phyloP scores from a whole-genome alignment of 2,797 vertebrate species.

The Hoplostethus atlanticus region DNA sequence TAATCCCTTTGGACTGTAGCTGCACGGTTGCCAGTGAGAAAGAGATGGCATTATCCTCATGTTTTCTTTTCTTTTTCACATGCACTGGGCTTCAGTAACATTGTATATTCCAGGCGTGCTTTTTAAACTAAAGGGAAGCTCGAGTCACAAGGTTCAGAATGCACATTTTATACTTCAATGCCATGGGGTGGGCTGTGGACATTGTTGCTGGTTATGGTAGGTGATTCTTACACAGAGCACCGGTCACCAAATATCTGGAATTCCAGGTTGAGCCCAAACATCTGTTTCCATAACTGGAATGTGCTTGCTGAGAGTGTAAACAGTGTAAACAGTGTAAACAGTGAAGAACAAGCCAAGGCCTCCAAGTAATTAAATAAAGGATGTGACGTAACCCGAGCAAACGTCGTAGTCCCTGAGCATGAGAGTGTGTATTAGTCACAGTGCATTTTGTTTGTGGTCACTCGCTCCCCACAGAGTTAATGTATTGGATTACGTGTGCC shows the following conservation, averaged over 20 bases:
- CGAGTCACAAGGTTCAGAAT: conserved; percentile 38
- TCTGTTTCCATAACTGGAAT: background rate
- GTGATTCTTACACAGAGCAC: background rate
- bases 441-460: background rate
- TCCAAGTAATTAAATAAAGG: background rate
- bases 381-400: background rate
- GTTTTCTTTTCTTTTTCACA: conserved; percentile 53
- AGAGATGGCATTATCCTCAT: conserved; percentile 59
- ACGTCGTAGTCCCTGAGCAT: background rate
- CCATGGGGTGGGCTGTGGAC: background rate
- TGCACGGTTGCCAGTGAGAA: conserved; percentile 54
- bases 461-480: background rate
- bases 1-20: conserved; percentile 77
- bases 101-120: conserved; percentile 57
- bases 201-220: background rate
- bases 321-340: background rate
- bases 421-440: background rate
- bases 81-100: conserved; percentile 33
- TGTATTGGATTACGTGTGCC: conserved; percentile 1
- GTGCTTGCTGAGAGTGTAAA: background rate
- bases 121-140: conserved; percentile 23
- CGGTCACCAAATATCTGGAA: background rate
- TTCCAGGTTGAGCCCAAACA: background rate
- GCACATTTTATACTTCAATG: background rate
- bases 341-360: background rate